Conservation (phyloP, 1,140 invertebrate species). For the Leptoteleia sp. region DNA sequence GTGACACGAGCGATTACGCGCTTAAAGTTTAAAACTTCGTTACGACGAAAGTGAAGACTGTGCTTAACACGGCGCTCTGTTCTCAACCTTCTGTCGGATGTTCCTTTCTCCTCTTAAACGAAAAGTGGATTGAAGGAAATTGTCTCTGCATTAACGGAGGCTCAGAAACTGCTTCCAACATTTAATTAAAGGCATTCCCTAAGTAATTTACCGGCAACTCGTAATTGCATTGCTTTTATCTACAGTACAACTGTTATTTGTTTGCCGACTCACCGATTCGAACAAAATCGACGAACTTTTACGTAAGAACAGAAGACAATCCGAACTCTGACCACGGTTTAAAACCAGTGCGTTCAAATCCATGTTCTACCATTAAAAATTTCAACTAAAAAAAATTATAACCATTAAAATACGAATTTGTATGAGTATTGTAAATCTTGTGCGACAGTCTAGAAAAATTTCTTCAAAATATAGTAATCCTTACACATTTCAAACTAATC, state of each 20-base stretch:
- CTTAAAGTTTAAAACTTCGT: slow-evolving; percentile 77
- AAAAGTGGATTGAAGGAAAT: slow-evolving; percentile 80
- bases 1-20: slow-evolving; percentile 76
- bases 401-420: too few species aligned
- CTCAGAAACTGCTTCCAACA: slow-evolving; percentile 80
- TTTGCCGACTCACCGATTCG: slow-evolving; percentile 73
- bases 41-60: slow-evolving; percentile 71
- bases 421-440: too few species aligned
- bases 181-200: slow-evolving; percentile 81
- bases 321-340: too few species aligned
- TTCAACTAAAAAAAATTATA: too few species aligned
- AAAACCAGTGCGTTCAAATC: too few species aligned
- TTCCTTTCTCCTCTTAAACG: slow-evolving; percentile 73
- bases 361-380: too few species aligned
- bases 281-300: slow-evolving; percentile 66
- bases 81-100: slow-evolving; percentile 73
- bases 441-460: too few species aligned
- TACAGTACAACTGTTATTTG: slow-evolving; percentile 78
- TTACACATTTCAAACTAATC: too few species aligned
- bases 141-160: slow-evolving; percentile 80
- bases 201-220: slow-evolving; percentile 76
- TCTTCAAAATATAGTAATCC: too few species aligned
- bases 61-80: slow-evolving; percentile 69
- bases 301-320: slow-evolving; percentile 33
- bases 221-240: slow-evolving; percentile 79